Conservation (phyloP, 2,797 vertebrate genomes). For the Urocyon cinereoargenteus region DNA sequence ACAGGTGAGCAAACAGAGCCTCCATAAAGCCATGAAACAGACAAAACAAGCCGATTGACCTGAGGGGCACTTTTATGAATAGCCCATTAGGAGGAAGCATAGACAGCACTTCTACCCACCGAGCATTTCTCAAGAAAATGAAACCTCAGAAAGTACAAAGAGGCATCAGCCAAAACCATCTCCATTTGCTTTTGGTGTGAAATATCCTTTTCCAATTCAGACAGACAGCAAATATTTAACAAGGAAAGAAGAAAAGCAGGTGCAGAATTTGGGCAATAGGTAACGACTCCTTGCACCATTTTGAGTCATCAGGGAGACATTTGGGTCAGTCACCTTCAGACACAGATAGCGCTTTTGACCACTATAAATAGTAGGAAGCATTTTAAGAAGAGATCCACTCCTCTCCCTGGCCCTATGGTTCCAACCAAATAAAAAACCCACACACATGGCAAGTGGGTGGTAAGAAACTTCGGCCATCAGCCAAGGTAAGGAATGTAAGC, state of each 20-base stretch:
- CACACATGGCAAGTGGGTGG: background rate
- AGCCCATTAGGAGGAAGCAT: constrained; percentile 40
- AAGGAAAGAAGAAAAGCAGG: constrained; percentile 74
- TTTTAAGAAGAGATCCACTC: constrained; percentile 31
- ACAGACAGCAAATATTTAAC: constrained; percentile 89
- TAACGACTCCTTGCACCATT: background rate
- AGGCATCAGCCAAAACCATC: constrained; percentile 40
- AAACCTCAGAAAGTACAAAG: constrained; percentile 58
- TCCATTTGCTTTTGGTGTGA: constrained; percentile 58
- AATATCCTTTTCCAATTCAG: constrained; percentile 79
- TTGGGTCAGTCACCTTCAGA: constrained; percentile 56
- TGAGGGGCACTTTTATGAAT: constrained; percentile 23
- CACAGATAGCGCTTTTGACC: constrained; percentile 68
- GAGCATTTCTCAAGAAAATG: constrained; percentile 45
- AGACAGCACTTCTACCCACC: background rate
- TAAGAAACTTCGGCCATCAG: constrained; percentile 29
- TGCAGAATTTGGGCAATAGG: constrained; percentile 64
- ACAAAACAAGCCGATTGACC: constrained; percentile 46
- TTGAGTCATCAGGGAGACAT: constrained; percentile 53
- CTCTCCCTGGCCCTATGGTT: background rate
- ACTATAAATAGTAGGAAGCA: constrained; percentile 53
- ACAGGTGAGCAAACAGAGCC: constrained; percentile 80
- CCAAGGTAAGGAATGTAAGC: constrained; percentile 48
- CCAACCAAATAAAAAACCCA: constrained; percentile 37
- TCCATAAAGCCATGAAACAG: constrained; percentile 60